phyloP scores from a whole-genome alignment of 2,113 vertebrate species.

The Mesocricetus auratus region DNA sequence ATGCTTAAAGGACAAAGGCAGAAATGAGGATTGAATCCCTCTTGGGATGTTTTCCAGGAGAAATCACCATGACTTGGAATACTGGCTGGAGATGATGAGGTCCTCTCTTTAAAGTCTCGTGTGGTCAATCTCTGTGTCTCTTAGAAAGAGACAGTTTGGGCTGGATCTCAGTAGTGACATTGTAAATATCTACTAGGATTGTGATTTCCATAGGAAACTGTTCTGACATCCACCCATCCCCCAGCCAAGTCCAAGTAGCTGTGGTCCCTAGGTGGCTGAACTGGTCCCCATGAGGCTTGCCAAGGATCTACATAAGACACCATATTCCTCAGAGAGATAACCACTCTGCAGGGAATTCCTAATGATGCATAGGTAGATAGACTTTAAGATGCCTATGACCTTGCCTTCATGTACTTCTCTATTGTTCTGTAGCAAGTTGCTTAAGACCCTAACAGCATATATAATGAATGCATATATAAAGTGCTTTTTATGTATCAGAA shows the following conservation, averaged over 20 bases:
- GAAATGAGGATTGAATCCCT: neutral
- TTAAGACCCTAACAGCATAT: neutral
- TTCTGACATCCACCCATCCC: fast-evolving
- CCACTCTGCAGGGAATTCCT: neutral
- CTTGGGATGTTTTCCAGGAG: neutral
- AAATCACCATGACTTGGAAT: neutral
- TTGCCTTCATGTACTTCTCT: neutral
- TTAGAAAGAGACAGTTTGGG: neutral
- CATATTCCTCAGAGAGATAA: neutral
- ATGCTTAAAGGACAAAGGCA: neutral
- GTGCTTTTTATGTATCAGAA: neutral
- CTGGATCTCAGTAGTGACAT: neutral
- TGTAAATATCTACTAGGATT: neutral
- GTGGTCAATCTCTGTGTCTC: neutral
- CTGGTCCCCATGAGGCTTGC: neutral
- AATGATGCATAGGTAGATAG: neutral
- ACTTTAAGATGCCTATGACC: neutral
- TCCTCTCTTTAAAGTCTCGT: neutral
- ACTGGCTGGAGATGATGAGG: neutral
- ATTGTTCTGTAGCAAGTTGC: neutral
- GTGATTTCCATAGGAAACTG: neutral
- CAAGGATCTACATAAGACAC: neutral
- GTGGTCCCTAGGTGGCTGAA: neutral
- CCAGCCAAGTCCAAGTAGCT: neutral
- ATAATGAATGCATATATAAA: neutral